These are phyloP conservation scores for Hormaphis cornu DNA, from an alignment of 1,140 invertebrate genomes.

Conservation along the genomic window DNA sequence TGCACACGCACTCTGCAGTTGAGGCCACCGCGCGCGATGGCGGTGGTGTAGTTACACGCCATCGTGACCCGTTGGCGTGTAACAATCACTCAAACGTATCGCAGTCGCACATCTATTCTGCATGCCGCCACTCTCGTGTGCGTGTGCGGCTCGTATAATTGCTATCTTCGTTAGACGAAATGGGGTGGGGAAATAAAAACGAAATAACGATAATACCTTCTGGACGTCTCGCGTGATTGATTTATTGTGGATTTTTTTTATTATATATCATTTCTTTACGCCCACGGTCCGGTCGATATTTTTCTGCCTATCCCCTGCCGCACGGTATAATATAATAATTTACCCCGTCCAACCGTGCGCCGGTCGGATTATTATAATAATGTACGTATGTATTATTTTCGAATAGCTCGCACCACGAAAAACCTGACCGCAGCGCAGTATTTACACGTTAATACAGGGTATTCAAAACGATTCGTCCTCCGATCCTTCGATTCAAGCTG, in stretches of 20 bases:
- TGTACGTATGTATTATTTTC: background rate
- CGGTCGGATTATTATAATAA: conserved; percentile 11
- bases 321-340: too few relatives aligned
- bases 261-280: background rate
- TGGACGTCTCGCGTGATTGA: conserved; percentile 2
- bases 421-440: background rate
- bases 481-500: too few relatives aligned
- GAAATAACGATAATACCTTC: background rate
- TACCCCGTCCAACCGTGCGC: background rate
- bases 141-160: conserved; percentile 4
- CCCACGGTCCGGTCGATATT: conserved; percentile 27
- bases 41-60: background rate
- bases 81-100: conserved; percentile 26
- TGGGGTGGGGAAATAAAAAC: background rate
- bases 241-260: conserved; percentile 26
- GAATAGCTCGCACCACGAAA: too few relatives aligned
- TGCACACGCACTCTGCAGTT: too few relatives aligned
- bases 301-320: conserved; percentile 1
- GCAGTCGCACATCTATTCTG: conserved; percentile 14
- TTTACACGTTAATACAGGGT: background rate
- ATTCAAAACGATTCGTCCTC: too few relatives aligned
- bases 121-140: background rate
- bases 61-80: background rate
- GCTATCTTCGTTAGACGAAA: conserved; percentile 2
- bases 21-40: background rate